These are phyloP conservation scores for Nesospiza acunhae DNA, from an alignment of 2,113 vertebrate genomes.

Conservation along the genomic window DNA sequence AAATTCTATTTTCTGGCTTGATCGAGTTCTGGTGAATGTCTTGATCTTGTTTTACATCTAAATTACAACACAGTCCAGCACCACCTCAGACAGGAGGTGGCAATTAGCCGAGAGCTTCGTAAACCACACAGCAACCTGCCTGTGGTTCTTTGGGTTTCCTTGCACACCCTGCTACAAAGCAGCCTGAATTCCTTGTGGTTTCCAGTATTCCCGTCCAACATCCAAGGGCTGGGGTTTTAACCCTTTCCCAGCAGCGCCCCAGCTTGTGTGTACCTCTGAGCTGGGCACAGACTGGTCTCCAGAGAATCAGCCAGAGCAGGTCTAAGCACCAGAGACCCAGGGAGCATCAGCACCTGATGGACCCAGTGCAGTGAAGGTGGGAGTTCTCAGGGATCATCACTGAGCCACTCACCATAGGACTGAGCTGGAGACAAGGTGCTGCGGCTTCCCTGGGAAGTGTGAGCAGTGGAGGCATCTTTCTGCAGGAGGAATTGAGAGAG, in stretches of 20 bases:
- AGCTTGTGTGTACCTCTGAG: neutral
- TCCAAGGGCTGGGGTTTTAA: neutral
- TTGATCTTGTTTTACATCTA: slow-evolving; percentile 12
- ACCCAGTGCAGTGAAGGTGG: neutral
- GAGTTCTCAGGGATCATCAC: neutral
- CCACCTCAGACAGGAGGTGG: neutral
- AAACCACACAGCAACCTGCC: neutral
- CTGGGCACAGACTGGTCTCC: neutral
- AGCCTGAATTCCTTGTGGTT: neutral
- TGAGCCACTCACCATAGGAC: neutral
- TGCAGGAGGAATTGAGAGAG: neutral
- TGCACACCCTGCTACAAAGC: neutral
- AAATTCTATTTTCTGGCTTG: neutral
- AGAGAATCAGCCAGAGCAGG: neutral
- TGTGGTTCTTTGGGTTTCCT: neutral
- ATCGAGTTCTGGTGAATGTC: neutral
- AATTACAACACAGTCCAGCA: neutral
- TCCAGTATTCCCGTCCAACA: neutral
- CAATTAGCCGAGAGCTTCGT: neutral
- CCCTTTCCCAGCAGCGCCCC: neutral
- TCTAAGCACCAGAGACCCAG: neutral
- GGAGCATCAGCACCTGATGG: neutral
- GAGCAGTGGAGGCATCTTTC: neutral
- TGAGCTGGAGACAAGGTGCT: neutral
- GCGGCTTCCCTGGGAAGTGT: rapidly evolving